phyloP scores from a whole-genome alignment of 2,113 vertebrate genomes.

The Eulemur macaco region DNA sequence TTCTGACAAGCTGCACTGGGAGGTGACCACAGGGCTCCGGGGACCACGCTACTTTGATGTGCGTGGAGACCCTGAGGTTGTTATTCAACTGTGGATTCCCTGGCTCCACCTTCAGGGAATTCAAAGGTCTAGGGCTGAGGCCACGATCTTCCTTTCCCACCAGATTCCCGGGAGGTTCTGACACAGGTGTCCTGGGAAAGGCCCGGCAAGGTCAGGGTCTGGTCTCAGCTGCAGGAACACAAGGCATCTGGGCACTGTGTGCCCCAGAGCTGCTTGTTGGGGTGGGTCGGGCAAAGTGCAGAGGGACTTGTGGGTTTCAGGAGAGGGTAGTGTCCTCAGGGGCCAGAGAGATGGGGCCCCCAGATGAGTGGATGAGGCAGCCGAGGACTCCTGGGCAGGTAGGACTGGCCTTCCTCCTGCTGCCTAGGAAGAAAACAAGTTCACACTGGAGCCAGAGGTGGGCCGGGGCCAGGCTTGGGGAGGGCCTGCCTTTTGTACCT shows the following conservation, averaged over 20 bases:
- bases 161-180: not conserved
- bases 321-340: not conserved
- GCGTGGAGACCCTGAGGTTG: not conserved
- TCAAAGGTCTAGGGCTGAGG: not conserved
- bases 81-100: not conserved
- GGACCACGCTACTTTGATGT: not conserved
- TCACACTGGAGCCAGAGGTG: not conserved
- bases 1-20: not conserved
- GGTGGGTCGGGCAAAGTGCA: not conserved
- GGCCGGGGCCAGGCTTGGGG: too few relatives aligned
- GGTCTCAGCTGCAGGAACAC: not conserved
- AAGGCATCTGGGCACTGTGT: not conserved
- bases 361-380: not conserved
- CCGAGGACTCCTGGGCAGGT: fast-evolving
- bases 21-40: not conserved
- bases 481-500: not conserved
- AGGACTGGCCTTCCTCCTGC: not conserved
- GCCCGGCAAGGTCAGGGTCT: not conserved
- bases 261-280: not conserved
- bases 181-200: not conserved
- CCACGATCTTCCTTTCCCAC: not conserved
- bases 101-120: not conserved
- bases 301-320: not conserved
- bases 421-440: too few relatives aligned
- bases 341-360: not conserved